phyloP scores from a whole-genome alignment of 2,797 vertebrate species.

The Amblyopsis hoosieri region DNA sequence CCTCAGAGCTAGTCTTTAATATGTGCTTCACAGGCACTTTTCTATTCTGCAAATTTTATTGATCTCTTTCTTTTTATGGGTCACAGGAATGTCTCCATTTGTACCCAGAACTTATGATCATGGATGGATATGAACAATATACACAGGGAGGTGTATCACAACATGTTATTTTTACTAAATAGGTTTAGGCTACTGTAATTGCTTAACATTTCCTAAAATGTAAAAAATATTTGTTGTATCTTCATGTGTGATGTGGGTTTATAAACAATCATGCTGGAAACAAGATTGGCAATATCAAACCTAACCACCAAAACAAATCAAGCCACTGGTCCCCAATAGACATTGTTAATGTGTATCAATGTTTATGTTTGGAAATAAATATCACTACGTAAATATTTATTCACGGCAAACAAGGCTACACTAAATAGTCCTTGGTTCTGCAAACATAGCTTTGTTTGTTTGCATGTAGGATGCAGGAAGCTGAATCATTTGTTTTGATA shows the following conservation, averaged over 20 bases:
- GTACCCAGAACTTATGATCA: no score
- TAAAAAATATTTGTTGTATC: background rate
- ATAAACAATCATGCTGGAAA: slow-evolving; percentile 7
- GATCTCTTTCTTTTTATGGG: no score
- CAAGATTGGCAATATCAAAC: slow-evolving; percentile 11
- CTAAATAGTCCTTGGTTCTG: background rate
- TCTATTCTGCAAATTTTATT: no score
- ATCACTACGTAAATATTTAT: background rate
- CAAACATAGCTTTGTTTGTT: slow-evolving; percentile 30
- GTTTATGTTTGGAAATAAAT: slow-evolving; percentile 17
- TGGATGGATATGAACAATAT: no score
- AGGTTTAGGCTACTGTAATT: no score
- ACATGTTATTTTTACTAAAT: no score
- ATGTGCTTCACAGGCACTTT: no score
- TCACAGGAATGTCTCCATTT: no score
- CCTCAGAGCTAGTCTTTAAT: no score
- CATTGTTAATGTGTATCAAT: slow-evolving; percentile 11
- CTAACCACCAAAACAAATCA: slow-evolving; percentile 13
- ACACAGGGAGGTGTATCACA: no score
- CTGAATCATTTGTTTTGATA: slow-evolving; percentile 30
- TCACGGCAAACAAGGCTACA: background rate
- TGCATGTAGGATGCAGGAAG: slow-evolving; percentile 19
- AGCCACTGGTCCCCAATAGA: slow-evolving; percentile 12
- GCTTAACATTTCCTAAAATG: no score
- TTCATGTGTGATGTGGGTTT: slow-evolving; percentile 10